phyloP scores from a whole-genome alignment of 2,113 vertebrate genomes.

The Peucedramus taeniatus region DNA sequence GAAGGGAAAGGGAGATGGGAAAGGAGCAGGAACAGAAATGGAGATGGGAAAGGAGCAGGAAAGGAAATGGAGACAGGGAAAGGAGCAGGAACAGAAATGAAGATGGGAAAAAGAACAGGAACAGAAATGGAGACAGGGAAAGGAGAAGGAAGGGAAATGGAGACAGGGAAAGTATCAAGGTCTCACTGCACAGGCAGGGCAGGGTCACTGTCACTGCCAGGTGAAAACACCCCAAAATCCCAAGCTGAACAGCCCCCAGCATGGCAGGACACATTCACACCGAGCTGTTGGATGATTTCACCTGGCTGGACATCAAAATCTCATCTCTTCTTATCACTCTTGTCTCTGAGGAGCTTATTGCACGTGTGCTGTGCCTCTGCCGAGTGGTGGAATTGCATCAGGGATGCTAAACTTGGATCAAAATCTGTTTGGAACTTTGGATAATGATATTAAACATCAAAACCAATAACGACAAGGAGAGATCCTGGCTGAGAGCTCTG shows the following conservation, averaged over 20 bases:
- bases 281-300: not conserved
- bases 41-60: not conserved
- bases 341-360: not conserved
- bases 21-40: fast-evolving
- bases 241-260: not conserved
- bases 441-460: not conserved
- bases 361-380: not conserved
- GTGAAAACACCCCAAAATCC: not conserved
- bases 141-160: fast-evolving
- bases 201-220: not conserved
- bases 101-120: not conserved
- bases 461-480: fast-evolving
- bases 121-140: fast-evolving
- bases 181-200: not conserved
- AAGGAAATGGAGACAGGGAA: fast-evolving
- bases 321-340: not conserved
- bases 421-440: not conserved
- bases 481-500: fast-evolving
- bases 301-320: not conserved
- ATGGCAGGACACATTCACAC: not conserved
- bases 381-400: not conserved
- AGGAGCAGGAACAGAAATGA: fast-evolving
- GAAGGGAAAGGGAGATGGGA: fast-evolving
- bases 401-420: not conserved
- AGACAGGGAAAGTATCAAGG: not conserved